A percentile compares a stretch with the other conserved stretches of the same genome.
Conservation (phyloP, 2,888 invertebrate species). For the Chrysodeixis includens region DNA sequence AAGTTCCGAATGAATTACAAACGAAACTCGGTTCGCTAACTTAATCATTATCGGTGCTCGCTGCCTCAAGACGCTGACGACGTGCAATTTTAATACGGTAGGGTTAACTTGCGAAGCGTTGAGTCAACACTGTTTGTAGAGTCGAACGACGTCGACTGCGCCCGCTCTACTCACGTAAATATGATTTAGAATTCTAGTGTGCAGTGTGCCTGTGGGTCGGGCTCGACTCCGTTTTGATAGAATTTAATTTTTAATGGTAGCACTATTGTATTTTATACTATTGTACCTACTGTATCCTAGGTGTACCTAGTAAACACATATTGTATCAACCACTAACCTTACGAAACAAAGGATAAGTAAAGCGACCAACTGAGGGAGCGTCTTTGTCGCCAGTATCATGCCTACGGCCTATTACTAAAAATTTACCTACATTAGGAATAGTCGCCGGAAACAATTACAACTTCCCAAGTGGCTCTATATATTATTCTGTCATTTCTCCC, state of each 20-base stretch:
- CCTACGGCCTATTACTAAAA: too few relatives aligned
- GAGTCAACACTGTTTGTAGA: neutral
- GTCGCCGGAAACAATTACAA: slow-evolving; percentile 1
- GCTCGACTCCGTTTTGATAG: neutral
- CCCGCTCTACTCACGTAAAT: neutral
- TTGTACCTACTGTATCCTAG: too few relatives aligned
- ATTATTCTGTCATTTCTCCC: neutral
- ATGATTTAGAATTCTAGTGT: neutral
- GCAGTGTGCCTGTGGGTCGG: neutral
- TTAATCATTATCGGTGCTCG: slow-evolving; percentile 47
- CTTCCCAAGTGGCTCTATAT: slow-evolving; percentile 6
- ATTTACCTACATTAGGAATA: too few relatives aligned
- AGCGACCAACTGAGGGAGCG: too few relatives aligned
- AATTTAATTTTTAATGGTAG: neutral
- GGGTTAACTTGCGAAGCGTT: slow-evolving; percentile 2
- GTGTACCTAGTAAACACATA: too few relatives aligned
- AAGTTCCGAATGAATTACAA: slow-evolving; percentile 46
- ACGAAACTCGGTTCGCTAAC: slow-evolving; percentile 44
- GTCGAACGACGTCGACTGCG: neutral
- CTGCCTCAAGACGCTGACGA: slow-evolving; percentile 19
- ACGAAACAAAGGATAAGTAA: too few relatives aligned
- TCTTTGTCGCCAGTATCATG: too few relatives aligned
- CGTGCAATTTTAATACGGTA: slow-evolving; percentile 31
- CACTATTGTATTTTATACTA: too few relatives aligned
- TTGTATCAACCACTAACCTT: too few relatives aligned